A percentile compares a stretch with the other conserved stretches of the same genome.
These are phyloP conservation scores for Spialia ferax DNA, from an alignment of 2,888 invertebrate species.

Conservation along the genomic window DNA sequence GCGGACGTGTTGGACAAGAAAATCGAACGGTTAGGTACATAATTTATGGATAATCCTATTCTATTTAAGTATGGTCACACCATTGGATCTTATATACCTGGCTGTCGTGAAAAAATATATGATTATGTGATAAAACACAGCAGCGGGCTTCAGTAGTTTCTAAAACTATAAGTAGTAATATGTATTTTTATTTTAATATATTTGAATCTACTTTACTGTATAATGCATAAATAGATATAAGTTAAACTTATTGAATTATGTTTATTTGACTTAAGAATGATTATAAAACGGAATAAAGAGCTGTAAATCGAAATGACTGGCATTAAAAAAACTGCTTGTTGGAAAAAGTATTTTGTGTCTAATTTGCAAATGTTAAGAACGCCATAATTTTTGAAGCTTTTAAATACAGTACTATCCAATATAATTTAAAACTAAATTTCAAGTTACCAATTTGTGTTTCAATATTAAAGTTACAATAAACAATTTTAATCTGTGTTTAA, in stretches of 20 bases:
- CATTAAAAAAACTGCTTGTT: no score
- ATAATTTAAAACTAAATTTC: background rate
- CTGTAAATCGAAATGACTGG: background rate
- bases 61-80: background rate
- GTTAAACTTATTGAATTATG: background rate
- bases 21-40: no score
- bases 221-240: background rate
- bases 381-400: background rate
- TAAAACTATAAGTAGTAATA: background rate
- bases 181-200: background rate
- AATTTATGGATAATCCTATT: background rate
- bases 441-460: background rate
- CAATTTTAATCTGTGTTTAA: conserved; percentile 32
- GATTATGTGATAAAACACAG: conserved; percentile 22
- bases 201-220: no score
- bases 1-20: no score
- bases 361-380: background rate
- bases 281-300: background rate
- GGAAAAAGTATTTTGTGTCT: no score
- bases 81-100: background rate
- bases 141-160: conserved; percentile 17
- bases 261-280: background rate
- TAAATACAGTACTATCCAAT: background rate
- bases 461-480: conserved; percentile 36
- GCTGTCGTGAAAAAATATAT: background rate